Base-by-base conservation (phyloP, 2,888 invertebrate species). In the Plebejus argus region DNA sequence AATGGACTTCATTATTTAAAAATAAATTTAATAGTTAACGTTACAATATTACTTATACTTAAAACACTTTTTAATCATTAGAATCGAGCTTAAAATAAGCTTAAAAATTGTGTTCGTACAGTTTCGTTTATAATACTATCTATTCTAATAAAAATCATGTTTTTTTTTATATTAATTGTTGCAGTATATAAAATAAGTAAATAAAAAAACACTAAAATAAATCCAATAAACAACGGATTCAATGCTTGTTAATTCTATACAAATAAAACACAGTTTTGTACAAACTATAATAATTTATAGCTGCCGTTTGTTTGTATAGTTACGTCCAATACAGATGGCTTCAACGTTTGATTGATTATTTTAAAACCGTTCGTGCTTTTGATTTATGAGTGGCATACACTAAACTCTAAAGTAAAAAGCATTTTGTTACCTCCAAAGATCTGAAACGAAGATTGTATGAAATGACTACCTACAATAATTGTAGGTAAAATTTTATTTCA, bases 291-390 rank as follows among this genome's bases (percentile, higher is more conserved):
- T 74, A 74, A 74, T 74, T 74, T 74, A 74, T 74, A 20, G 74
- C 53, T 28, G 28, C 23, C 45, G 45, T 72, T 74, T 74, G 23
- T 74, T 74, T 74, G 74, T 74, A 74, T 74, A 74, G 74, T 74
- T 74, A 74, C 74, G 49, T 74, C 49, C 49, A 49, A 74, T 49
- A 74, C 74, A 74, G 28, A 74, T 74, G 74, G 49, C 53, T 74
- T 74, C 74, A 45, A 33, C 74, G 7, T 49, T 74, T 74, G 74
- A 74, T 74, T 74, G 74, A 74, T 74, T 74, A 74, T 74, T 74
- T 74, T 74, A 74, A 49, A 74, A 74, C 53, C 45, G 45, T 53
- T 53, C 28, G 18, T 74, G 45, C 18, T 53, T 53, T 53, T 74
- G 74, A 74, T 66, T 76, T 66, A 76, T 76, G 76, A 76, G 45